phyloP scores from a whole-genome alignment of 1,140 invertebrate species.

The Solenopsis fugax region DNA sequence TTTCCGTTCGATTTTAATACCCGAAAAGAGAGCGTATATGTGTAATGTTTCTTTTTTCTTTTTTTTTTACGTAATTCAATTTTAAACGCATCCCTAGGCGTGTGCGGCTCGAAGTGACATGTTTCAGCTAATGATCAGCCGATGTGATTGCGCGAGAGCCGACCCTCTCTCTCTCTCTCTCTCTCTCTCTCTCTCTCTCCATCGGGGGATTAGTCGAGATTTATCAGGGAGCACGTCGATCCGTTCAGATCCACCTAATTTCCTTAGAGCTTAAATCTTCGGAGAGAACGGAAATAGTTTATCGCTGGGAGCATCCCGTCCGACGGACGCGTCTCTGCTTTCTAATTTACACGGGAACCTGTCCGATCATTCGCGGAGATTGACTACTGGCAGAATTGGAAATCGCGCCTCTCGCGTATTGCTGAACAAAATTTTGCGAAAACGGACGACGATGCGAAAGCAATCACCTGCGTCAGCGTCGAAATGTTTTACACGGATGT shows the following conservation, averaged over 20 bases:
- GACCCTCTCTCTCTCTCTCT: slow-evolving; percentile 16
- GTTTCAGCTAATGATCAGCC: slow-evolving; percentile 37
- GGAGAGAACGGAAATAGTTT: slow-evolving; percentile 56
- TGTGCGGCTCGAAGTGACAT: background rate
- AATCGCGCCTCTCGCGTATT: background rate
- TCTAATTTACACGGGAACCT: slow-evolving; percentile 36
- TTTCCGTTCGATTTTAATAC: background rate
- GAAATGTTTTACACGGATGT: background rate
- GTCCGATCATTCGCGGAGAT: slow-evolving; percentile 43
- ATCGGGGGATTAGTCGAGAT: slow-evolving; percentile 36
- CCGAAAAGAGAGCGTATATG: background rate
- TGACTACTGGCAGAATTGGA: slow-evolving; percentile 51
- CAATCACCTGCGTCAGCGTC: background rate
- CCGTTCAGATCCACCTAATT: slow-evolving; percentile 48
- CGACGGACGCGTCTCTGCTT: slow-evolving; percentile 24
- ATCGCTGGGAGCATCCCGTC: slow-evolving; percentile 20
- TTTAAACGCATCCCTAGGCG: background rate
- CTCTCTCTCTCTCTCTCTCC: slow-evolving; percentile 15
- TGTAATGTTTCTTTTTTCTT: background rate
- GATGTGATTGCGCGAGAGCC: slow-evolving; percentile 21
- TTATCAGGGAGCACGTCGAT: slow-evolving; percentile 55
- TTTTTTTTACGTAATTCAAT: background rate
- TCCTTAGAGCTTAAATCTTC: slow-evolving; percentile 60
- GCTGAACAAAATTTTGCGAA: background rate
- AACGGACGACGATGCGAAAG: background rate